These are phyloP conservation scores for Macrophya annulata DNA, from an alignment of 2,888 invertebrate species.

Conservation along the genomic window DNA sequence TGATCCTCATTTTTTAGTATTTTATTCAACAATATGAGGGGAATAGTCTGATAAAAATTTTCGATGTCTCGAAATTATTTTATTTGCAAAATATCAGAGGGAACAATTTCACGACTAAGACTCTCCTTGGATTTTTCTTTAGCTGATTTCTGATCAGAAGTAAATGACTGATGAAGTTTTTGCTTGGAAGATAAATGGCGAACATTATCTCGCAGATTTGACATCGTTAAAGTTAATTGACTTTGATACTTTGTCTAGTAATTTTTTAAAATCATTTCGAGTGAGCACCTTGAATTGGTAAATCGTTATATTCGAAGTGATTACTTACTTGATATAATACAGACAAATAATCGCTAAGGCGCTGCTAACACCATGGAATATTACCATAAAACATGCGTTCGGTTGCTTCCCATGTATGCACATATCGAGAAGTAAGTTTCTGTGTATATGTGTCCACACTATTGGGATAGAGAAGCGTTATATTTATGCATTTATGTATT, in stretches of 20 bases:
- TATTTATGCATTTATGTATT: constrained; percentile 75
- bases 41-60: neutral
- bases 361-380: constrained; percentile 72
- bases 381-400: constrained; percentile 75
- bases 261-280: neutral
- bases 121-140: neutral
- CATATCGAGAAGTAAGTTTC: constrained; percentile 29
- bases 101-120: neutral
- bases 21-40: neutral
- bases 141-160: neutral
- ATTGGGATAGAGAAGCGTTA: constrained; percentile 58
- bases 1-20: constrained; percentile 68
- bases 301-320: constrained; percentile 60
- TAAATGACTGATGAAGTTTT: neutral
- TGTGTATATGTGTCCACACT: constrained; percentile 41
- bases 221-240: neutral
- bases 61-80: neutral
- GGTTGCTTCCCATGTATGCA: constrained; percentile 51
- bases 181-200: neutral
- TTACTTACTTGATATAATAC: constrained; percentile 71
- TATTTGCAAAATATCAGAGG: neutral
- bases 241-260: neutral
- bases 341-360: constrained; percentile 74
- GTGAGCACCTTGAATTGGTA: constrained; percentile 46
- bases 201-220: neutral